phyloP scores from a whole-genome alignment of 2,888 invertebrate species.

The Tuta absoluta region DNA sequence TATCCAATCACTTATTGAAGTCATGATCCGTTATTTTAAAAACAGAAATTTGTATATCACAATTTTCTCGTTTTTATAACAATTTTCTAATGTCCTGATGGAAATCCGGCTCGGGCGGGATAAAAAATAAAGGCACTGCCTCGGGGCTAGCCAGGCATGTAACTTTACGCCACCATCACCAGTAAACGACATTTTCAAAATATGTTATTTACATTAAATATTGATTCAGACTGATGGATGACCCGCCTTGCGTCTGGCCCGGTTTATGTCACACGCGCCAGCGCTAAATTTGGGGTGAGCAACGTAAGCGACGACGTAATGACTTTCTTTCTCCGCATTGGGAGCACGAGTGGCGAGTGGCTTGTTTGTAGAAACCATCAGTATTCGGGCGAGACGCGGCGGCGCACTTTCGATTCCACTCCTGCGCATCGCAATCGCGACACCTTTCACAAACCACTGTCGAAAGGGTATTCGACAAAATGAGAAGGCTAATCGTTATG shows the following conservation, averaged over 20 bases:
- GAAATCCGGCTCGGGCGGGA: too few relatives aligned
- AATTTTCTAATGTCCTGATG: too few relatives aligned
- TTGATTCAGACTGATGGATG: neutral
- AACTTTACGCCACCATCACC: too few relatives aligned
- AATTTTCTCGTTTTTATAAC: too few relatives aligned
- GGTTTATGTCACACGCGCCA: neutral
- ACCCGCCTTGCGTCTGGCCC: neutral
- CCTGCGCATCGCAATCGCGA: slow-evolving; percentile 41
- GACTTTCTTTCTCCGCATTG: slow-evolving; percentile 50
- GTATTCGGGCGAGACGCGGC: slow-evolving; percentile 45
- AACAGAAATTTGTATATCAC: too few relatives aligned
- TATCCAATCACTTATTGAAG: too few relatives aligned
- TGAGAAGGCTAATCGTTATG: neutral
- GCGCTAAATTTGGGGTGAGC: neutral
- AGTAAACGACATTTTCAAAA: too few relatives aligned
- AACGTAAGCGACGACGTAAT: slow-evolving; percentile 30
- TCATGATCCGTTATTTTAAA: too few relatives aligned
- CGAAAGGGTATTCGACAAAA: slow-evolving; percentile 2
- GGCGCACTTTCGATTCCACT: slow-evolving; percentile 56
- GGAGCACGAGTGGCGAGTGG: slow-evolving; percentile 29
- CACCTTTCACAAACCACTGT: slow-evolving; percentile 21
- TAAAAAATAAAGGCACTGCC: too few relatives aligned
- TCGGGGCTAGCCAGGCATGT: too few relatives aligned
- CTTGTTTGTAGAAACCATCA: slow-evolving; percentile 46
- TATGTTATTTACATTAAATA: too few relatives aligned